Conservation (phyloP, 2,113 vertebrate species). For the Podocnemis expansa region DNA sequence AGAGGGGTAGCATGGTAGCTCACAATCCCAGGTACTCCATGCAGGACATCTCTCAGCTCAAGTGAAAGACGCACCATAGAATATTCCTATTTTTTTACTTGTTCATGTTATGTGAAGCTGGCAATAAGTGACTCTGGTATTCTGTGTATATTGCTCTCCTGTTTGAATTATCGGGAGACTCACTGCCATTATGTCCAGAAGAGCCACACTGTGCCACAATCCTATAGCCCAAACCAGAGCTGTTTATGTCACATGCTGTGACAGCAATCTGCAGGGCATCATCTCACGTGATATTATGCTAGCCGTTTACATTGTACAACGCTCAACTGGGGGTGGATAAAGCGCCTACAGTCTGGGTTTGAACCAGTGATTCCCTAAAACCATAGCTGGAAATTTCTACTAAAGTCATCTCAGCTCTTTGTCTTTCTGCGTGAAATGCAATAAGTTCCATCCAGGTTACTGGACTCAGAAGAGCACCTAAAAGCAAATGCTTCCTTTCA, state of each 20-base stretch:
- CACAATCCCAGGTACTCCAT: not conserved
- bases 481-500: conserved; percentile 2
- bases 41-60: not conserved
- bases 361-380: conserved; percentile 31
- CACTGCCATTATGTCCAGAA: not conserved
- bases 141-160: not conserved
- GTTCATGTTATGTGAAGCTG: not conserved
- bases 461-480: conserved; percentile 11
- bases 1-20: not conserved
- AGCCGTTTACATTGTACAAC: not conserved
- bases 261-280: conserved; percentile 31
- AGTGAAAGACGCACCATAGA: not conserved
- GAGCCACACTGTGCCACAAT: not conserved
- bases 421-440: conserved; percentile 3
- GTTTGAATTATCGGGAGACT: not conserved
- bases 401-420: conserved; percentile 44
- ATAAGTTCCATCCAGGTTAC: not conserved
- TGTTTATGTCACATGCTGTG: not conserved
- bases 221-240: not conserved
- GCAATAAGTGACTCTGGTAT: not conserved
- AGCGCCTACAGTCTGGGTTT: conserved; percentile 2
- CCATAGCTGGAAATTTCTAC: conserved; percentile 19
- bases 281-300: not conserved
- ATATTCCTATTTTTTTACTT: not conserved
- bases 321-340: not conserved